Conservation (phyloP, 2,888 invertebrate species). For the Boloria euphrosyne region DNA sequence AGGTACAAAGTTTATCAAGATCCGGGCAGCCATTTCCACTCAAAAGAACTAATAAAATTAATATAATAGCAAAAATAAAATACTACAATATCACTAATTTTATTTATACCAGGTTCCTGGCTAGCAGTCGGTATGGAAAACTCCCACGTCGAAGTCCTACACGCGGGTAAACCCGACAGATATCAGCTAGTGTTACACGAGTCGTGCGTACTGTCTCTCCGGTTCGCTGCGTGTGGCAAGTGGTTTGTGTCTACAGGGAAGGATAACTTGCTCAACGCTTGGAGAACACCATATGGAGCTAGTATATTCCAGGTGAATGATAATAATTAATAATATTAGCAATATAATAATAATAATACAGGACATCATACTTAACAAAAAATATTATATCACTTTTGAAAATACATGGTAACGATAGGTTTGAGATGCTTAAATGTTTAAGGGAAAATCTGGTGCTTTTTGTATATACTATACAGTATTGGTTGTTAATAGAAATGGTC, state of each 20-base stretch:
- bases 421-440: too few species aligned
- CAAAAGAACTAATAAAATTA: too few species aligned
- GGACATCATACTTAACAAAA: background rate
- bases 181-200: conserved; percentile 98
- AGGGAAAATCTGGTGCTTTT: too few species aligned
- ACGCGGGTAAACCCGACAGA: conserved; percentile 95
- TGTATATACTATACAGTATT: too few species aligned
- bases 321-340: background rate
- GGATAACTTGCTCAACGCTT: conserved; percentile 98
- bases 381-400: too few species aligned
- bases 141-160: conserved; percentile 96
- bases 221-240: conserved; percentile 97
- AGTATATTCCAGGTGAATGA: conserved; percentile 95
- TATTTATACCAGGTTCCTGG: conserved; percentile 88
- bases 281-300: conserved; percentile 99
- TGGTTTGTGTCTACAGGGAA: conserved; percentile 99
- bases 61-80: too few species aligned
- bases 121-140: conserved; percentile 99
- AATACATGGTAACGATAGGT: too few species aligned
- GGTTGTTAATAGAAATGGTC: too few species aligned
- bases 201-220: conserved; percentile 96
- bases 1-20: too few species aligned
- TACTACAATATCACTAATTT: too few species aligned
- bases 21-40: too few species aligned
- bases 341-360: background rate